Evolutionary conservation across 1,140 invertebrate genomes (phyloP).

Genomic region (Solenopsis fugax): DNA sequence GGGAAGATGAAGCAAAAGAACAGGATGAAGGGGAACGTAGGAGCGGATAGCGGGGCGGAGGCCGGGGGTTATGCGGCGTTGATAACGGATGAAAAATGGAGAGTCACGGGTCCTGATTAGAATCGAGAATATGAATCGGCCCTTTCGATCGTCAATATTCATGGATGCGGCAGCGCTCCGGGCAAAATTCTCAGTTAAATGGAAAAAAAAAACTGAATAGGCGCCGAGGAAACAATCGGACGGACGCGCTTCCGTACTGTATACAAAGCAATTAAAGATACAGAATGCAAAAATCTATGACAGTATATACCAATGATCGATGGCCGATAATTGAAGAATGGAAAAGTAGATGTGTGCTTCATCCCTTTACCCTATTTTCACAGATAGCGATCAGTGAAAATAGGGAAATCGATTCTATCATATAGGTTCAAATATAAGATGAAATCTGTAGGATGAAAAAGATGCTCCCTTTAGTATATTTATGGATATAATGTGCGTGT

Average conservation of each 20-base stretch:
- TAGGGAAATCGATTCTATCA: background rate
- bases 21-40: background rate
- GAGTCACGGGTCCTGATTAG: slow-evolving; percentile 71
- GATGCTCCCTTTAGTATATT: no score
- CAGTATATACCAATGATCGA: background rate
- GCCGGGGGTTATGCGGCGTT: slow-evolving; percentile 65
- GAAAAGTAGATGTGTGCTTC: slow-evolving; percentile 13
- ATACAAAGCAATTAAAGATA: slow-evolving; percentile 40
- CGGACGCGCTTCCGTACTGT: slow-evolving; percentile 23
- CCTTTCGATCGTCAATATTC: slow-evolving; percentile 72
- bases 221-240: slow-evolving; percentile 38
- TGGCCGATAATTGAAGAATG: slow-evolving; percentile 7
- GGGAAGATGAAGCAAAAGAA: slow-evolving; percentile 22
- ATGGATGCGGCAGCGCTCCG: slow-evolving; percentile 58
- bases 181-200: slow-evolving; percentile 54
- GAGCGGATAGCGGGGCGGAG: background rate
- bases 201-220: slow-evolving; percentile 32
- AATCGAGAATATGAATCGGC: slow-evolving; percentile 75
- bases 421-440: background rate
- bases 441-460: no score
- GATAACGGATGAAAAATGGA: slow-evolving; percentile 76
- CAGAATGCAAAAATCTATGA: slow-evolving; percentile 7
- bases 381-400: background rate
- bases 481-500: no score
- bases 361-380: no score